Conservation (phyloP, 1,140 invertebrate genomes). For the Apis florea region DNA sequence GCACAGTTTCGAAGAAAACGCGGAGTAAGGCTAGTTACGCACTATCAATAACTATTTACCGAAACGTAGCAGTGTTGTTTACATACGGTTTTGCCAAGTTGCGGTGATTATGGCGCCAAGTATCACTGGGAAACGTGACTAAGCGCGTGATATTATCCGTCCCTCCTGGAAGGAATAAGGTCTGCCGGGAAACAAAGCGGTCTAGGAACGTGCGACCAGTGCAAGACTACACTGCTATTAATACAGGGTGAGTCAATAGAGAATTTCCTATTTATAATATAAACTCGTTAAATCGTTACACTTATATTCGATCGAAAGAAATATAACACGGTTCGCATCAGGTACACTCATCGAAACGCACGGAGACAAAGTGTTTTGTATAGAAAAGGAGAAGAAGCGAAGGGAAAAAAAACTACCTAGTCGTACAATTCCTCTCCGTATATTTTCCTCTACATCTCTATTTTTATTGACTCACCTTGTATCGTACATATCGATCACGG, state of each 20-base stretch:
- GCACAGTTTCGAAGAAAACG: slow-evolving; percentile 27
- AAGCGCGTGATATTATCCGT: slow-evolving; percentile 11
- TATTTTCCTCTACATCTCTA: no score
- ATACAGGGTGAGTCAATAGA: no score
- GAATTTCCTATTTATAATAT: no score
- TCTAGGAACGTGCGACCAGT: background rate
- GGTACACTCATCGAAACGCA: no score
- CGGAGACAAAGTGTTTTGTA: no score
- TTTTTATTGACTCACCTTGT: no score
- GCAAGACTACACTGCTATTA: background rate
- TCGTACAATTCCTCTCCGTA: no score
- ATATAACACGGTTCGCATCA: no score
- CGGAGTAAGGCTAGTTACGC: slow-evolving; percentile 5
- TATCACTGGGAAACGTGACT: slow-evolving; percentile 51
- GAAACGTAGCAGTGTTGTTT: slow-evolving; percentile 47
- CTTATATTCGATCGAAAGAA: no score
- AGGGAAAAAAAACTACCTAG: no score
- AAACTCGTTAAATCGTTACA: no score
- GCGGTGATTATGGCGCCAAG: slow-evolving; percentile 43
- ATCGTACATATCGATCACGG: no score
- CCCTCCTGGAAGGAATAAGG: slow-evolving; percentile 22
- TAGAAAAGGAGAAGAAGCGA: background rate
- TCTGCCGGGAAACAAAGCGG: slow-evolving; percentile 24
- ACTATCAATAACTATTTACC: slow-evolving; percentile 46
- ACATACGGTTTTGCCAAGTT: slow-evolving; percentile 42